phyloP scores from a whole-genome alignment of 2,797 vertebrate species.

The Lepilemur septentrionalis region DNA sequence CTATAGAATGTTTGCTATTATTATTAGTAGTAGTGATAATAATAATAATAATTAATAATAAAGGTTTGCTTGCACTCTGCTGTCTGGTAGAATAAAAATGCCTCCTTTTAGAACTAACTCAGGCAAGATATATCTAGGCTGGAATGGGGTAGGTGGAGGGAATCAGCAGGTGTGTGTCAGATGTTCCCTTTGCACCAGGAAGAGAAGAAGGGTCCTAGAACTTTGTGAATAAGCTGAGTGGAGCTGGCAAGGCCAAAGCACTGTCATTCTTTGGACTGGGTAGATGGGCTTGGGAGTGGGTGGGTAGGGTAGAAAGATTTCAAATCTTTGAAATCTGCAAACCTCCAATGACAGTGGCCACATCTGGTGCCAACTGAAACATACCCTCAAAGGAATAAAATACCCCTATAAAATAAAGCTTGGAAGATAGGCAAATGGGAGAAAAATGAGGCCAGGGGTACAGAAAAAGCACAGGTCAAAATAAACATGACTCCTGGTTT shows the following conservation, averaged over 20 bases:
- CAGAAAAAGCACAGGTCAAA: neutral
- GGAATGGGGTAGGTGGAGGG: neutral
- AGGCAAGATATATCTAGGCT: neutral
- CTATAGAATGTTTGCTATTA: neutral
- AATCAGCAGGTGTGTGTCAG: neutral
- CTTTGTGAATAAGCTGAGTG: neutral
- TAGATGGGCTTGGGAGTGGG: neutral
- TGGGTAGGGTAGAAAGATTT: neutral
- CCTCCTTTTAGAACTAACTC: neutral
- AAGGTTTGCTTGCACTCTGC: neutral
- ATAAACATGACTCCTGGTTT: neutral
- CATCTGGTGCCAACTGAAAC: constrained; percentile 39
- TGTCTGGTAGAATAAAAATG: neutral
- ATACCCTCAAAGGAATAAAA: constrained; percentile 74
- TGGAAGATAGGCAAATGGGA: neutral
- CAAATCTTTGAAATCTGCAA: neutral
- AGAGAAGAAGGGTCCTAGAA: neutral
- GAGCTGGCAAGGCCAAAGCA: neutral
- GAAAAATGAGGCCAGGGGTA: neutral
- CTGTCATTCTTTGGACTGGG: neutral
- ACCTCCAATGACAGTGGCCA: neutral
- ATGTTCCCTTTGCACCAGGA: neutral
- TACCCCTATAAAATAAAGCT: constrained; percentile 45
- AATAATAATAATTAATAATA: neutral
- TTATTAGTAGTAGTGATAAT: neutral